These are phyloP conservation scores for Eupeodes corollae DNA, from an alignment of 1,140 invertebrate species.

Conservation along the genomic window DNA sequence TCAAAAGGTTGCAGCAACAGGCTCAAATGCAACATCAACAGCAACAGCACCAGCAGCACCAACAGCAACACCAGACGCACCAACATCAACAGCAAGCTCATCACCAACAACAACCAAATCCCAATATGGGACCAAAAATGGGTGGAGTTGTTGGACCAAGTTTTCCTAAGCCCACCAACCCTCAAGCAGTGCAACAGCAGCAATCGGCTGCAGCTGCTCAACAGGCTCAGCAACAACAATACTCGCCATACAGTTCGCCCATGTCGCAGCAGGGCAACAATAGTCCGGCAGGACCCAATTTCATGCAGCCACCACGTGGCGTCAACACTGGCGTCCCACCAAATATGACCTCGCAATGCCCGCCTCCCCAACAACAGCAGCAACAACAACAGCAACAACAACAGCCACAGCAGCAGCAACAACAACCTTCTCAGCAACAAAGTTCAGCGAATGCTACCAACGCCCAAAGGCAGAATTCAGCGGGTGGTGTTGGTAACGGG, in stretches of 20 bases:
- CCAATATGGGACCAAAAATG: slow-evolving; percentile 21
- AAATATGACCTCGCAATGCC: slow-evolving; percentile 42
- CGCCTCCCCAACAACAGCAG: slow-evolving; percentile 28
- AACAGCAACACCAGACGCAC: slow-evolving; percentile 11
- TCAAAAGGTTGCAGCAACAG: slow-evolving; percentile 34
- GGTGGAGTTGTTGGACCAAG: slow-evolving; percentile 32
- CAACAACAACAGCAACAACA: slow-evolving; percentile 24
- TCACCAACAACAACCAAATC: slow-evolving; percentile 15
- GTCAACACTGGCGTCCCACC: slow-evolving; percentile 50
- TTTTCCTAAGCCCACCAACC: slow-evolving; percentile 29
- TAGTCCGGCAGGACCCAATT: slow-evolving; percentile 25
- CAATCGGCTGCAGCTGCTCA: slow-evolving; percentile 42
- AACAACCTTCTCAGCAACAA: slow-evolving; percentile 17
- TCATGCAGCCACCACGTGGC: slow-evolving; percentile 26
- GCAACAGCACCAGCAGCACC: slow-evolving; percentile 27
- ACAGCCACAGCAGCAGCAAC: slow-evolving; percentile 8
- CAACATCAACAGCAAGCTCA: slow-evolving; percentile 16
- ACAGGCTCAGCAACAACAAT: slow-evolving; percentile 44
- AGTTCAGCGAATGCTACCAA: slow-evolving; percentile 11
- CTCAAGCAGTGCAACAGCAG: slow-evolving; percentile 1
- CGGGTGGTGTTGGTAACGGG: no score
- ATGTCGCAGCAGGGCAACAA: slow-evolving; percentile 42
- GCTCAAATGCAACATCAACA: slow-evolving; percentile 16
- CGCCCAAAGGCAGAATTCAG: slow-evolving; percentile 2
- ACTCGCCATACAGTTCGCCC: slow-evolving; percentile 55